phyloP scores from a whole-genome alignment of 30 jellyfish, hydroid and myxozoan genomes.

The Pelagia noctiluca region DNA sequence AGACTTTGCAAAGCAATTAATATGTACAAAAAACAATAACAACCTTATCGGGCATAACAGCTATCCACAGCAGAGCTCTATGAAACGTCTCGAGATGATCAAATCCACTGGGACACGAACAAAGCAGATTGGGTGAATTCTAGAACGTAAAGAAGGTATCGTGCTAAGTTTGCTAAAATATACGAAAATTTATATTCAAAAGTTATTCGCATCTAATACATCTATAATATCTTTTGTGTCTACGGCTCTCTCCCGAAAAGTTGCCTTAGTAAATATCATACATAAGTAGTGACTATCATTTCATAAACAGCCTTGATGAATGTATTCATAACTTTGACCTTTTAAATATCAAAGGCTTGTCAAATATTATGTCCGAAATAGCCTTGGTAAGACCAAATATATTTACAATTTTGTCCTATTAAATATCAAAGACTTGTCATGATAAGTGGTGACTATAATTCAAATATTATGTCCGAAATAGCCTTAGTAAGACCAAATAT shows the following conservation, averaged over 20 bases:
- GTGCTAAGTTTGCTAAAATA: not conserved
- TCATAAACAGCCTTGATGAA: not conserved
- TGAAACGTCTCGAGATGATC: slow-evolving; percentile 41
- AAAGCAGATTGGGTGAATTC: slow-evolving; percentile 53
- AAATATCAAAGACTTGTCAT: no score
- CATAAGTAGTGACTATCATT: no score
- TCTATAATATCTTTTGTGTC: not conserved
- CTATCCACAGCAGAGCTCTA: slow-evolving; percentile 74
- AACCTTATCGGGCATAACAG: slow-evolving; percentile 52
- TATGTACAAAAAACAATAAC: not conserved
- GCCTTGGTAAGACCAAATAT: no score
- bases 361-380: no score
- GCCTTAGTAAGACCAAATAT: no score
- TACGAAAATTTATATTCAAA: not conserved
- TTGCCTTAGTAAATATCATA: no score
- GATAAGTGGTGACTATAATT: no score
- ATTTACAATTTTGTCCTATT: no score
- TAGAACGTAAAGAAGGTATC: not conserved
- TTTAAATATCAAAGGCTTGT: no score
- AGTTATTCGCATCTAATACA: not conserved
- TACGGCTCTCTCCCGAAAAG: no score
- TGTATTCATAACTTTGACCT: not conserved
- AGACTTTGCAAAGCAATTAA: not conserved
- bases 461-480: no score
- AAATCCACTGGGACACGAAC: slow-evolving; percentile 52